phyloP scores from a whole-genome alignment of 1,140 invertebrate species.

The Tetragnatha versicolor region DNA sequence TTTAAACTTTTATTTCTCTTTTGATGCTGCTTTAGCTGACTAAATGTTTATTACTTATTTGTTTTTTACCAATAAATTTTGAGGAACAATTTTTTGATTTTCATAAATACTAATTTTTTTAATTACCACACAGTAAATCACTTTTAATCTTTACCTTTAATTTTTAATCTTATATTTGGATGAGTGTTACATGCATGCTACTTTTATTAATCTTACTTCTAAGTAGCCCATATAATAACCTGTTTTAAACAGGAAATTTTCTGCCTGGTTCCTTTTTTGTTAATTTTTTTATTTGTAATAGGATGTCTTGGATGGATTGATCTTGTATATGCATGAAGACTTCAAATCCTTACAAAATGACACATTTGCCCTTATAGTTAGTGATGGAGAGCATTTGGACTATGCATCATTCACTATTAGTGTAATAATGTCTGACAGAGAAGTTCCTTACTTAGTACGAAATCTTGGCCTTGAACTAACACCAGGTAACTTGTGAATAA shows the following conservation, averaged over 20 bases:
- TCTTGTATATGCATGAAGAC: constrained; percentile 30
- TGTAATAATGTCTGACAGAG: constrained; percentile 16
- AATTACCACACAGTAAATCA: too few relatives aligned
- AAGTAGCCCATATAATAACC: too few relatives aligned
- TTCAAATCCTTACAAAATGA: neutral
- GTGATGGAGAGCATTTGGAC: constrained; percentile 28
- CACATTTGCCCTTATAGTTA: constrained; percentile 13
- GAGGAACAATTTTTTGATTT: too few relatives aligned
- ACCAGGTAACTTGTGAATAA: constrained; percentile 29
- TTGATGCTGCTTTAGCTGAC: too few relatives aligned
- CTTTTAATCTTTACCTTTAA: too few relatives aligned
- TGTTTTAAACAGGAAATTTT: neutral
- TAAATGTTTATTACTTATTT: too few relatives aligned
- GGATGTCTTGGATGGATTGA: constrained; percentile 35
- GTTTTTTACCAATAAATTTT: too few relatives aligned
- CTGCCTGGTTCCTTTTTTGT: neutral
- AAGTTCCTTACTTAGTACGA: constrained; percentile 15
- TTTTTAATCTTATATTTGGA: too few relatives aligned
- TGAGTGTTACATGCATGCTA: too few relatives aligned
- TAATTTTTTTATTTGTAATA: neutral
- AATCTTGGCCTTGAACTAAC: constrained; percentile 39
- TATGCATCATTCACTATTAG: constrained; percentile 2
- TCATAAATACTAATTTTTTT: too few relatives aligned
- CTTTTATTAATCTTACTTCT: too few relatives aligned
- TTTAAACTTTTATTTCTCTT: too few relatives aligned